A percentile compares a stretch with the other conserved stretches of the same genome.
Evolutionary conservation across 1,140 invertebrate species (phyloP).

Genomic region (honey bee (Apis mellifera)): DNA sequence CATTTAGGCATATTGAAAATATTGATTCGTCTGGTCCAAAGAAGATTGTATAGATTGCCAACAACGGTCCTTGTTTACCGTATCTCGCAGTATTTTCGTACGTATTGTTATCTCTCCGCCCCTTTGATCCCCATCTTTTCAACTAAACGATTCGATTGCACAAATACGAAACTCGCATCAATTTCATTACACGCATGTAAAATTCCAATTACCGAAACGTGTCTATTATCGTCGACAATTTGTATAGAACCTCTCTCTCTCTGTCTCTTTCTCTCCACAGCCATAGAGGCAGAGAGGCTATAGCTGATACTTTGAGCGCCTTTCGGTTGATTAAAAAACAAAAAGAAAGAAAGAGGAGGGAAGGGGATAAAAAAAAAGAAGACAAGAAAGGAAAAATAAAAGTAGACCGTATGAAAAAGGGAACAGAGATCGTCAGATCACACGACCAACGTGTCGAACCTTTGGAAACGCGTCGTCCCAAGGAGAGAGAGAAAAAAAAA

Average conservation of each 20-base stretch:
- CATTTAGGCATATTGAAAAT: conserved; percentile 74
- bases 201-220: background rate
- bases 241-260: background rate
- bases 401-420: conserved; percentile 10
- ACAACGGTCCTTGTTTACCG: too few species aligned
- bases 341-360: background rate
- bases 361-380: background rate
- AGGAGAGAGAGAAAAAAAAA: background rate
- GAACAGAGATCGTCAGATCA: conserved; percentile 41
- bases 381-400: background rate
- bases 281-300: background rate
- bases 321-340: conserved; percentile 33
- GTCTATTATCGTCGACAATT: background rate
- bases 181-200: background rate
- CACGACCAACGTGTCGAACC: conserved; percentile 53
- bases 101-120: too few species aligned
- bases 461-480: conserved; percentile 32
- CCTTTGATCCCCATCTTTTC: conserved; percentile 17
- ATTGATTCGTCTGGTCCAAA: conserved; percentile 59
- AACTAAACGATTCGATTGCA: conserved; percentile 56
- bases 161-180: background rate
- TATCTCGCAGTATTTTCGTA: too few species aligned
- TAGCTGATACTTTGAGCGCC: background rate
- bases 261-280: background rate
- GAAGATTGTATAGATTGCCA: too few species aligned